Percentiles rank a stretch among this genome's conserved stretches.
Conservation (phyloP, 1,140 invertebrate genomes). For the Halictus rubicundus region DNA sequence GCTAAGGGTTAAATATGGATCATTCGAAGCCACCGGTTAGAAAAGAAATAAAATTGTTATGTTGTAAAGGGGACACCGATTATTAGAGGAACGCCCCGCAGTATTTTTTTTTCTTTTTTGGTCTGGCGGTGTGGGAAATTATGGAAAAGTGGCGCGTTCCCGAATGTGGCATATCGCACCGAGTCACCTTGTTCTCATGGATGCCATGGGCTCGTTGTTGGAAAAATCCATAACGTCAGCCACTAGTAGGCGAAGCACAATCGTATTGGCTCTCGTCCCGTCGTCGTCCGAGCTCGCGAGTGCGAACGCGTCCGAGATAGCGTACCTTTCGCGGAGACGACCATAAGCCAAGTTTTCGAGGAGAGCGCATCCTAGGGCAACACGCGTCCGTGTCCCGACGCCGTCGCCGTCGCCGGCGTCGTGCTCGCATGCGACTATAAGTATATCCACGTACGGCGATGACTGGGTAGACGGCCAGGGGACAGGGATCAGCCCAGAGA, state of each 20-base stretch:
- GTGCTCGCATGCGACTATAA: neutral
- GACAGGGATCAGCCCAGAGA: slow-evolving; percentile 48
- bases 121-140: no score
- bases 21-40: no score
- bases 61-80: no score
- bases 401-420: no score
- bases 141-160: no score
- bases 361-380: slow-evolving; percentile 15
- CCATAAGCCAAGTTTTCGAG: slow-evolving; percentile 55
- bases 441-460: slow-evolving; percentile 49
- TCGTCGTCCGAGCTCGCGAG: no score
- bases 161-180: no score
- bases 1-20: no score
- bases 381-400: neutral
- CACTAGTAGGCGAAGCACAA: slow-evolving; percentile 74
- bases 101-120: no score
- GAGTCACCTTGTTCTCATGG: slow-evolving; percentile 66
- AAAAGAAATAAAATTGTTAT: no score
- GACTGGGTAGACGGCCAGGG: slow-evolving; percentile 45
- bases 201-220: slow-evolving; percentile 60
- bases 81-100: no score
- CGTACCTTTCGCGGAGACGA: neutral
- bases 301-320: slow-evolving; percentile 18
- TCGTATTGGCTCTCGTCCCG: slow-evolving; percentile 69
- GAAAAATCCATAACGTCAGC: slow-evolving; percentile 74